Conservation (phyloP, 2,888 invertebrate species). For the Papilio elwesi region DNA sequence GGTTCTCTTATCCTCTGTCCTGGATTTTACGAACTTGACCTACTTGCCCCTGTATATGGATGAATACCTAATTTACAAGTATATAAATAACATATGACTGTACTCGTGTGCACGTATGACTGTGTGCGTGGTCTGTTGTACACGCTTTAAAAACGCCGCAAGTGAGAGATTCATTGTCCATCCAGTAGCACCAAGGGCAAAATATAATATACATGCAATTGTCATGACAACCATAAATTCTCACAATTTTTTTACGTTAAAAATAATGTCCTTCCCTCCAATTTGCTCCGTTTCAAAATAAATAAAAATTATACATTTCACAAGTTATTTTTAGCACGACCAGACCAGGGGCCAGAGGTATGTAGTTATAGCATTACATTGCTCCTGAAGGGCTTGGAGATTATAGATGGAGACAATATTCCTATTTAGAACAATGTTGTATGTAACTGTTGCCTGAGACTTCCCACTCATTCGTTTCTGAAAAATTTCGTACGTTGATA, state of each 20-base stretch:
- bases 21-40: conserved; percentile 79
- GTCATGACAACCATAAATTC: conserved; percentile 39
- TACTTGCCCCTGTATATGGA: conserved; percentile 56
- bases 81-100: conserved; percentile 51
- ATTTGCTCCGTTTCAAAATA: neutral
- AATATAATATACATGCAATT: conserved; percentile 47
- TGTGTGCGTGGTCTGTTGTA: conserved; percentile 42
- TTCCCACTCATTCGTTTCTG: no score
- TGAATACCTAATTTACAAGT: conserved; percentile 59
- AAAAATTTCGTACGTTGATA: no score
- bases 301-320: neutral
- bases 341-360: neutral
- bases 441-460: no score
- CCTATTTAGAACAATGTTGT: no score
- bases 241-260: conserved; percentile 30
- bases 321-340: neutral
- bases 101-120: conserved; percentile 13
- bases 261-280: neutral
- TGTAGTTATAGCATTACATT: no score
- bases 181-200: conserved; percentile 57
- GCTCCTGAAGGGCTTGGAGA: no score
- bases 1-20: conserved; percentile 79
- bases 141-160: conserved; percentile 51
- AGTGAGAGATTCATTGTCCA: conserved; percentile 53
- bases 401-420: no score